Evolutionary conservation across 1,140 invertebrate species (phyloP), one percentile per base, ranked within the genome.

Genomic region (Euura saliciscinereae): DNA sequence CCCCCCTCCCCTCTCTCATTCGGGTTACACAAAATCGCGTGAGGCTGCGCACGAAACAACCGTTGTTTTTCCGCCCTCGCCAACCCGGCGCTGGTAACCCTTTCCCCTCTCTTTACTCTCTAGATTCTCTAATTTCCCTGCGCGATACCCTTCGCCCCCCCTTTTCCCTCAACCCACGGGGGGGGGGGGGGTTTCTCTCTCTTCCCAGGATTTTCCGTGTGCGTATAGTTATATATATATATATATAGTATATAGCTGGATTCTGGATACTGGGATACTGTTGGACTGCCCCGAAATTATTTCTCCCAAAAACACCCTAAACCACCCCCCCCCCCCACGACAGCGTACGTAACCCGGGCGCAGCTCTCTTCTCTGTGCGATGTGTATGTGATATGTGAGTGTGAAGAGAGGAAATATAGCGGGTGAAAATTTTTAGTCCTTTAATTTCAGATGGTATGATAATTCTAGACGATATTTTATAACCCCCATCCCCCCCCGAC

Each of bases 391-490:
- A n/a, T n/a, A 28, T 28, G 28, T 28, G 28, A 28, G 28, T 28
- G 28, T 28, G n/a, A n/a, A 28, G 28, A 28, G 28, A 28, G 28
- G 28, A 28, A 28, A 28, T 28, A 28, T 28, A 28, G 28, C 28
- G 28, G 28, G 28, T 28, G 28, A 78, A 77, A 83, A 85, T 83
- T 83, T 84, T 83, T 81, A 80, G 76, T 76, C 82, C 83, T 83
- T 84, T 83, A 83, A 84, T 84, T 84, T 83, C 82, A 82, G 81
- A 82, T 82, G 77, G 78, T 84, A 83, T 83, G 83, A 85, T 84
- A 83, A 84, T 84, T 84, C 81, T 81, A 65, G 80, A 80, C 81
- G 77, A 84, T 84, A 84, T 83, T 84, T 85, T 79, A 83, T 28
- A 28, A 28, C 28, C 28, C 28, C 28, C n/a, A n/a, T n/a, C n/a